Base-by-base conservation (phyloP, 2,888 invertebrate species). In the Noctuana brunneofusca region DNA sequence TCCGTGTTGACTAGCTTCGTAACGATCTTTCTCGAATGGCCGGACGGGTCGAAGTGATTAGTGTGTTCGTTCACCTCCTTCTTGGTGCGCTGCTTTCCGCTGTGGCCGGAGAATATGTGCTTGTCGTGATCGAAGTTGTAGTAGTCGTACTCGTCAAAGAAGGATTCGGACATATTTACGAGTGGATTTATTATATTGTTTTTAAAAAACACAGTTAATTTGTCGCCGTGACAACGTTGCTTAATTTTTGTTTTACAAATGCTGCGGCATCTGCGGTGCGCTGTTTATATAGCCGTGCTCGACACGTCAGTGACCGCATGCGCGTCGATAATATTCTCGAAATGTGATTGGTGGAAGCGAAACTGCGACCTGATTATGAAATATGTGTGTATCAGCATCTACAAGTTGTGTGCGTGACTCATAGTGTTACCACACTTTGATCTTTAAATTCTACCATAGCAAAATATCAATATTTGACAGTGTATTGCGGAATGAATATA, bases 121-220 rank as follows among this genome's bases (percentile, higher is more conserved):
- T 98, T 98, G 86, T 97, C 98, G 92, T 96, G 95, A 75, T 97
- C 97, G 87, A 96, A 98, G 89, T 98, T 98, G 93, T 97, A 98
- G 82, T 97, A 96, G 81, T 98, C 98, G 93, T 97, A 97, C 81
- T 97, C 95, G 91, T 98, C 97, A 84, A 96, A 95, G 91, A 96
- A 94, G 75, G 93, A 92, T 88, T 96, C 96, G 78, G 96, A 96
- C 97, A 97, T 96, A 83, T 87, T 93, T 88, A 74, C 69, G 71
- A 78, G 75, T 81, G 75, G 65, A 67, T 70, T 71, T 71, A 63
- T 71, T 72, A 67, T 74, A 76, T 75, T 70, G 68, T 69, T 67
- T 72, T 75, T 69, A 67, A 9, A 16, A 41, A 66, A 66, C 66
- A 79, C 78, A 75, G 71, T 70, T 69, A 75, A 74, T 72, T 72